Base-by-base conservation (phyloP, 1,140 invertebrate genomes). In the Drosophila paulistorum region DNA sequence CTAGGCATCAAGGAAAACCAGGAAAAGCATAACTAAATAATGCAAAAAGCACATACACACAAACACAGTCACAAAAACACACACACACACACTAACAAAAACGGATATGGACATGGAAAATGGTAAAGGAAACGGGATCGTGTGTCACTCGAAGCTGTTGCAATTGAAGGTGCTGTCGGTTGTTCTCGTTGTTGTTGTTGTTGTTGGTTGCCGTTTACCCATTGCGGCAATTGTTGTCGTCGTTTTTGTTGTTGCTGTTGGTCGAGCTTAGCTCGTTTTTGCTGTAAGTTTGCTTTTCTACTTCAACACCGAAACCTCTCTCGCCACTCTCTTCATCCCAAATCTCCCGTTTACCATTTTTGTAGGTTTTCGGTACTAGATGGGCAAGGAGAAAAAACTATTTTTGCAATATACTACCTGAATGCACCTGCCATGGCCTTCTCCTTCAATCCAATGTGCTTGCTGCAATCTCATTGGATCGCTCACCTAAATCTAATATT, bases 11-110 rank as follows among this genome's bases (percentile, higher is more conserved):
- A 51, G 45, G 45, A 51, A 51, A 51, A 51, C 45, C 45, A 23
- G 45, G 45, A 51, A 51, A 51, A 51, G 45, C 45, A 51, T 51
- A 66, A 67, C 58, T 77, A 74, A 77, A 74, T 74, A 74, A 71
- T 74, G 66, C 71, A 74, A 45, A 67, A 48, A 69, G n/a, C 10
- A 69, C 35, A 57, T 33, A 61, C n/a, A 60, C 48, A 65, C 5
- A 64, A 26, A 20, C 51, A n/a, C 23, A 23, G 11, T n/a, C 54
- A 30, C 30, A 30, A 3, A 7, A 0, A 26, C 35, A 20, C 51
- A n/a, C 26, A 26, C 23, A 30, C 54, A 30, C 30, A 30, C 30
- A 30, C 5, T 30, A 30, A 30, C 30, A 30, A 51, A 55, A 26
- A 30, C 54, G 30, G 1, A n/a, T 11, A 30, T 30, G 13, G 23